Evolutionary conservation across 2,113 vertebrate species (phyloP).

Genomic region (Ammodytes dubius): DNA sequence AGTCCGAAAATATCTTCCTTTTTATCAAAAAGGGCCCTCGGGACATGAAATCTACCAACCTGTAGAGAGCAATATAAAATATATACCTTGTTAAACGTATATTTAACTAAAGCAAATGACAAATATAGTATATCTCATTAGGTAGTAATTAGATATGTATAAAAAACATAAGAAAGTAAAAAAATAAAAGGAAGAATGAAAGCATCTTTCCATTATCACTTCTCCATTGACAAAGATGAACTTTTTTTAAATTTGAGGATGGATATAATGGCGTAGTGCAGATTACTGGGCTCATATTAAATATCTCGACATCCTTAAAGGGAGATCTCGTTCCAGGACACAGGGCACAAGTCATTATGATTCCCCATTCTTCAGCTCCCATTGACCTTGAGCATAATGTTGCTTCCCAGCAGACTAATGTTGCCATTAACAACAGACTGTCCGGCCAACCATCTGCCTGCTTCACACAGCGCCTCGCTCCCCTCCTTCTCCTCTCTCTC

Average conservation of each 20-base stretch:
- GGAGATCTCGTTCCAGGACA: constrained; percentile 66
- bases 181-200: constrained; percentile 22
- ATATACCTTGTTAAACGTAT: background rate
- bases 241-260: constrained; percentile 47
- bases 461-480: constrained; percentile 43
- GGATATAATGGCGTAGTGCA: constrained; percentile 32
- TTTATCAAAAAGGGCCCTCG: background rate
- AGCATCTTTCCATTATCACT: constrained; percentile 43
- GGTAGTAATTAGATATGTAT: background rate
- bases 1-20: background rate
- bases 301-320: constrained; percentile 62
- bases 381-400: constrained; percentile 83
- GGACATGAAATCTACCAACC: constrained; percentile 16
- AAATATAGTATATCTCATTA: background rate
- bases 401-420: constrained; percentile 80
- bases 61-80: constrained; percentile 13
- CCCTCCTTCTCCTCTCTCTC: constrained; percentile 38
- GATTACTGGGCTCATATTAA: constrained; percentile 59
- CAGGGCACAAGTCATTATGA: constrained; percentile 59
- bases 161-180: constrained; percentile 22
- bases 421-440: constrained; percentile 74
- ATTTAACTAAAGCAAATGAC: constrained; percentile 14
- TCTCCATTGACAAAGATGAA: constrained; percentile 54
- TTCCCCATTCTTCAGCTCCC: constrained; percentile 71
- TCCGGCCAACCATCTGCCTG: constrained; percentile 80